Conservation (phyloP, 92 coral and sea anemone genomes). For the Pocillopora meandrina region DNA sequence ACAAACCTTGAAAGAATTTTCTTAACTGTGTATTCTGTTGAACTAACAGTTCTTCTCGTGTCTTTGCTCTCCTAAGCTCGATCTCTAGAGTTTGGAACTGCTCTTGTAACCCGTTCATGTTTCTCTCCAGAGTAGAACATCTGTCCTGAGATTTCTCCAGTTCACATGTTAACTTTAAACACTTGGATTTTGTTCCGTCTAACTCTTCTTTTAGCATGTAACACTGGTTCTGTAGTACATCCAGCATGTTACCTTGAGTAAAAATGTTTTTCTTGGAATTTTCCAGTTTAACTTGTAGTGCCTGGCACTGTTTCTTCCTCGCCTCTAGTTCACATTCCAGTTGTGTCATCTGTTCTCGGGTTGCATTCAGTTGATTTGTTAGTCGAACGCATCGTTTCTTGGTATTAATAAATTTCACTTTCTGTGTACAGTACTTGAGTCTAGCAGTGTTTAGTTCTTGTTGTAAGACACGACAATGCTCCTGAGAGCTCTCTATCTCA, state of each 20-base stretch:
- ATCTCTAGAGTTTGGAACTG: conserved; percentile 65
- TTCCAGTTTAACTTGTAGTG: conserved; percentile 77
- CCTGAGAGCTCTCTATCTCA: conserved; percentile 71
- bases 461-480: conserved; percentile 84
- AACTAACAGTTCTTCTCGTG: conserved; percentile 76
- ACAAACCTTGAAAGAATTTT: conserved; percentile 69
- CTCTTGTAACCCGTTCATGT: conserved; percentile 67
- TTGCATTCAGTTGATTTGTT: conserved; percentile 68
- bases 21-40: conserved; percentile 79
- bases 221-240: conserved; percentile 93
- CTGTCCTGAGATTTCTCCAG: conserved; percentile 76
- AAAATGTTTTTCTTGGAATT: conserved; percentile 82
- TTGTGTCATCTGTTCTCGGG: conserved; percentile 71
- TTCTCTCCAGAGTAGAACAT: conserved; percentile 70
- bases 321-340: conserved; percentile 77
- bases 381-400: conserved; percentile 78
- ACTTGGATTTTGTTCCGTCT: conserved; percentile 75
- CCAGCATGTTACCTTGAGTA: conserved; percentile 95
- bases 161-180: conserved; percentile 66
- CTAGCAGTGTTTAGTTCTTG: conserved; percentile 90
- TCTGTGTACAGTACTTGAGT: conserved; percentile 91
- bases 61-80: conserved; percentile 77
- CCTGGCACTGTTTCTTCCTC: conserved; percentile 80
- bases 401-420: conserved; percentile 90
- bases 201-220: conserved; percentile 80